A percentile compares a stretch with the other conserved stretches of the same genome.
These are phyloP conservation scores for Cottoperca gobio DNA, from an alignment of 2,797 vertebrate genomes.

Conservation along the genomic window DNA sequence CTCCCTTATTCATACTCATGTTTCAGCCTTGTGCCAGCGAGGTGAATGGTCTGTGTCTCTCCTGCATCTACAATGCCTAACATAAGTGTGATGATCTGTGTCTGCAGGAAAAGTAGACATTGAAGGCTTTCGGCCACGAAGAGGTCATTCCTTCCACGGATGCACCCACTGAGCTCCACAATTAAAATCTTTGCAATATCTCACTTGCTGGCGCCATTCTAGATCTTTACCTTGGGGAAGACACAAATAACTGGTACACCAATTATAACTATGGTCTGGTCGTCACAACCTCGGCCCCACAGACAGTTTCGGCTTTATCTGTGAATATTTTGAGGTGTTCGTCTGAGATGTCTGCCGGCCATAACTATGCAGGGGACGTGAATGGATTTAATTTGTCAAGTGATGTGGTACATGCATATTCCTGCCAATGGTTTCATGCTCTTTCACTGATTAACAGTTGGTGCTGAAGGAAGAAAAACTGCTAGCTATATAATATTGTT, in stretches of 20 bases:
- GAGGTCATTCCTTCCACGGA: slow-evolving; percentile 16
- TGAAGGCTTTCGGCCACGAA: slow-evolving; percentile 11
- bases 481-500: too few relatives aligned
- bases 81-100: slow-evolving; percentile 19
- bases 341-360: not conserved
- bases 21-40: not conserved
- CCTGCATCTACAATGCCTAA: not conserved
- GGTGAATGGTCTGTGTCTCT: slow-evolving; percentile 11
- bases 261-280: slow-evolving; percentile 54
- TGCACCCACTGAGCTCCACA: slow-evolving; percentile 8
- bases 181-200: slow-evolving; percentile 41
- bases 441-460: not conserved
- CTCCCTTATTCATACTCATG: not conserved
- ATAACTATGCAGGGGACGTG: not conserved
- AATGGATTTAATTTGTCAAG: not conserved
- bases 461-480: not conserved
- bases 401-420: not conserved
- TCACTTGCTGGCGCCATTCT: slow-evolving; percentile 23
- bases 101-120: slow-evolving; percentile 16
- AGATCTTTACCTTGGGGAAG: slow-evolving; percentile 45
- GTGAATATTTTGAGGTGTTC: slow-evolving; percentile 10
- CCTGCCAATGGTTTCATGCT: not conserved
- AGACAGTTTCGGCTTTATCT: slow-evolving; percentile 25
- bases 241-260: slow-evolving; percentile 55
- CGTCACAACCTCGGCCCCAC: slow-evolving; percentile 22